Conservation (phyloP, 2,797 vertebrate species). For the Coendou prehensilis region DNA sequence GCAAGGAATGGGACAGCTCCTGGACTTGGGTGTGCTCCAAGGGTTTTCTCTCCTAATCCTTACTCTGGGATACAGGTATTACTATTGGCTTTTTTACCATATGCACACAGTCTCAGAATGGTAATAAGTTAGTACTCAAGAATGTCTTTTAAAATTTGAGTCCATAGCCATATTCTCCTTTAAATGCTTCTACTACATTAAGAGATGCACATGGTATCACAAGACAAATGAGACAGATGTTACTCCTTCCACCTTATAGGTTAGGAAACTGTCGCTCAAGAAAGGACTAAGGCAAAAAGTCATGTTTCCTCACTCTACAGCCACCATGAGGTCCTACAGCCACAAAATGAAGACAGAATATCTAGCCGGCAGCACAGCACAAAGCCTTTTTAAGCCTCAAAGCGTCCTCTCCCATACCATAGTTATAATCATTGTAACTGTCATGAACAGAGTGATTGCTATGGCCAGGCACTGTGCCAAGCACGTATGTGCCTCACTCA, state of each 20-base stretch:
- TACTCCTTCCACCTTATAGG: background rate
- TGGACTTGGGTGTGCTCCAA: background rate
- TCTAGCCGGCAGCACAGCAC: background rate
- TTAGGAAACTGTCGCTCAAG: slow-evolving; percentile 12
- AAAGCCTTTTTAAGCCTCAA: background rate
- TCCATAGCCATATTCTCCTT: background rate
- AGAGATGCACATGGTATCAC: background rate
- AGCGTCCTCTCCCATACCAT: background rate
- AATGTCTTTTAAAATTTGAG: background rate
- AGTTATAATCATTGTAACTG: background rate
- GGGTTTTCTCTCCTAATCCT: background rate
- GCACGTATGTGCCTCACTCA: background rate
- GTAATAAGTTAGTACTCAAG: background rate
- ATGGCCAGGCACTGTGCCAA: background rate
- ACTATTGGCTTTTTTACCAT: background rate
- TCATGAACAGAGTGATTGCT: background rate
- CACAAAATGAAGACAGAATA: background rate
- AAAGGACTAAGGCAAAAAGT: background rate
- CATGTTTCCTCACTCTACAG: background rate
- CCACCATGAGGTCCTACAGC: background rate
- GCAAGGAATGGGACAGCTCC: background rate
- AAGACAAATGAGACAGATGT: background rate
- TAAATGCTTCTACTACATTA: background rate
- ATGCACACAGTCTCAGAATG: background rate
- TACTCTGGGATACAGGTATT: background rate